Evolutionary conservation across 2,888 invertebrate species (phyloP), one percentile per base, ranked within the genome.

Genomic region (Macaria notata): DNA sequence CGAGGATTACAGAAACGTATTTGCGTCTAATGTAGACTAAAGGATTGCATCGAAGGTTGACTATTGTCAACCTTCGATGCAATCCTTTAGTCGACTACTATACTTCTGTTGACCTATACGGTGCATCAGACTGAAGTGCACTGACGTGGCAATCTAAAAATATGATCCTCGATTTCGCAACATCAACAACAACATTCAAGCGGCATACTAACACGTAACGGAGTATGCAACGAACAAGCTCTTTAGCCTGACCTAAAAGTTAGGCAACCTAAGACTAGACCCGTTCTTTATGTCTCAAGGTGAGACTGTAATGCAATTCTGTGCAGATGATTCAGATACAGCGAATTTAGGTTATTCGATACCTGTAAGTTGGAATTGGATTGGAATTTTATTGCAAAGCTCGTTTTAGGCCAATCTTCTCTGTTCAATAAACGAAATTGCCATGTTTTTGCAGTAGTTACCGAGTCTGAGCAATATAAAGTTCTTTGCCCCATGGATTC

Each of bases 71-170:
- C n/a, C n/a, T n/a, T n/a, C n/a, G n/a, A n/a, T n/a, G n/a, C n/a
- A n/a, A n/a, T n/a, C n/a, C n/a, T n/a, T n/a, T n/a, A n/a, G n/a
- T 48, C 47, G 42, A 9, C 3, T 42, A 58, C 38, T n/a, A 51
- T 31, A 61, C 41, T 46, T 39, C 36, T 59, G 49, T 56, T 49
- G 47, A 61, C 54, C 52, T 60, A 61, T 42, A 61, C 63, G 41
- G 59, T 65, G 56, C 66, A 66, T 63, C 60, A 63, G 66, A 65
- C 59, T 61, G 60, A 55, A 61, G 39, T 56, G 42, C 9, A 51
- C 9, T 61, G 52, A 59, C 59, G 47, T 59, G 59, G 54, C 56
- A 55, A 64, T 65, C 65, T 72, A 71, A 66, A 68, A 64, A 73
- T 70, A 70, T 59, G 56, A 59, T 51, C 62, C 54, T 42, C 51